A percentile compares a stretch with the other conserved stretches of the same genome.
Evolutionary conservation across 1,140 invertebrate species (phyloP).

Genomic region (Drosophila leontia): DNA sequence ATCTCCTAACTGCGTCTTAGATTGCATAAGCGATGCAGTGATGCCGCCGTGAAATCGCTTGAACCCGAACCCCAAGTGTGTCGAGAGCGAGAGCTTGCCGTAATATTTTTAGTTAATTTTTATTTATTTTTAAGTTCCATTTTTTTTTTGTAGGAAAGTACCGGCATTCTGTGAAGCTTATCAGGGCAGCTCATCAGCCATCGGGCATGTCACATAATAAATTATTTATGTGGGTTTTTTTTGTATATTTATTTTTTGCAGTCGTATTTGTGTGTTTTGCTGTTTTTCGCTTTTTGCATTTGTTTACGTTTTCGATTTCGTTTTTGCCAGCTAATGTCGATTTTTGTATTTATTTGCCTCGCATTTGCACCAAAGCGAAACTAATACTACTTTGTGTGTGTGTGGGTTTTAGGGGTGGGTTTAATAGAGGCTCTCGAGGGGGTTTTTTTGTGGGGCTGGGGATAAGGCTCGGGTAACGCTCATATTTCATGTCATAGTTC

Average conservation of each 20-base stretch:
- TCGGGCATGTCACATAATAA: slow-evolving; percentile 56
- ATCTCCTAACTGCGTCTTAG: slow-evolving; percentile 69
- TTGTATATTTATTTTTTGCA: slow-evolving; percentile 1
- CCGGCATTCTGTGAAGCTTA: slow-evolving; percentile 35
- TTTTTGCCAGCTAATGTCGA: slow-evolving; percentile 53
- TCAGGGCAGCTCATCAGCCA: slow-evolving; percentile 36
- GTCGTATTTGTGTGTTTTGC: slow-evolving; percentile 1
- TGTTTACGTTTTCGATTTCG: slow-evolving; percentile 74
- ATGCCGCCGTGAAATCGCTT: slow-evolving; percentile 16
- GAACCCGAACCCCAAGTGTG: slow-evolving; percentile 34
- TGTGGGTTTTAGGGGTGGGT: slow-evolving; percentile 1
- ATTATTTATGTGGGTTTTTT: slow-evolving; percentile 59
- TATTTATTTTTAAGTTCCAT: slow-evolving; percentile 22
- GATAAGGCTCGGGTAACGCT: slow-evolving; percentile 52
- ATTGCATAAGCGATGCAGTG: slow-evolving; percentile 67
- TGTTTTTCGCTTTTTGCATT: slow-evolving; percentile 40
- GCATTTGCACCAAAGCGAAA: slow-evolving; percentile 45
- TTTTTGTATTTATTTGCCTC: slow-evolving; percentile 29
- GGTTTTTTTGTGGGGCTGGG: slow-evolving; percentile 14
- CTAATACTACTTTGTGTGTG: slow-evolving; percentile 27
- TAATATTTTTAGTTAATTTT: slow-evolving; percentile 34
- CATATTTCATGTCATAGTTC: slow-evolving; percentile 82
- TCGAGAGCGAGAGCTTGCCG: slow-evolving; percentile 12
- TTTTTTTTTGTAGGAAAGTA: slow-evolving; percentile 45
- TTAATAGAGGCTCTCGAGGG: background rate